These are phyloP conservation scores for Zophobas morio DNA, from an alignment of 1,140 invertebrate species.

Conservation along the genomic window DNA sequence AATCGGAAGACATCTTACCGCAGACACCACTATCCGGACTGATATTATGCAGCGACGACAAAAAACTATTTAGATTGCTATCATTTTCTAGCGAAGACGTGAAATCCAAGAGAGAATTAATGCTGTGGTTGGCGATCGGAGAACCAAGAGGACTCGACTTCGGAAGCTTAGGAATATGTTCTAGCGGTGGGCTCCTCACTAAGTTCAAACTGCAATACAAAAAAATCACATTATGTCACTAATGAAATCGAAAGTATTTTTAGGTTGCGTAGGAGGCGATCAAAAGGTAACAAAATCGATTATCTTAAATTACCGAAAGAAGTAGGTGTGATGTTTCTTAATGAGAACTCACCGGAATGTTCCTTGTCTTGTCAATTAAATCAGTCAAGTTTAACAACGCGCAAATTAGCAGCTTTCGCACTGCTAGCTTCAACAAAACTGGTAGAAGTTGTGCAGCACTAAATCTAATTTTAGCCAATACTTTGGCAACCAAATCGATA, in stretches of 20 bases:
- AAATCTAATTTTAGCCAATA: constrained; percentile 56
- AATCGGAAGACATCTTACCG: constrained; percentile 72
- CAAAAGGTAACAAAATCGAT: not conserved
- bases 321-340: not conserved
- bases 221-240: constrained; percentile 21
- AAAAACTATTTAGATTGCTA: constrained; percentile 55
- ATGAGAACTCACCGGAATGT: not conserved
- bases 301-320: too few species aligned
- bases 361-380: constrained; percentile 1
- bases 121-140: constrained; percentile 50
- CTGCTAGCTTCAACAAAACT: constrained; percentile 19
- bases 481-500: constrained; percentile 56
- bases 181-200: constrained; percentile 45
- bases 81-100: constrained; percentile 62
- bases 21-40: constrained; percentile 70
- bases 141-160: constrained; percentile 36
- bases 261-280: not conserved
- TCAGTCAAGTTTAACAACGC: constrained; percentile 1
- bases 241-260: constrained; percentile 17
- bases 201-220: constrained; percentile 53
- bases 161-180: constrained; percentile 27
- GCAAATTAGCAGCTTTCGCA: constrained; percentile 21
- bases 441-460: constrained; percentile 28
- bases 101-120: constrained; percentile 57
- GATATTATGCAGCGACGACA: constrained; percentile 57